These are phyloP conservation scores for Drosophila putrida DNA, from an alignment of 2,888 invertebrate species.

Conservation along the genomic window DNA sequence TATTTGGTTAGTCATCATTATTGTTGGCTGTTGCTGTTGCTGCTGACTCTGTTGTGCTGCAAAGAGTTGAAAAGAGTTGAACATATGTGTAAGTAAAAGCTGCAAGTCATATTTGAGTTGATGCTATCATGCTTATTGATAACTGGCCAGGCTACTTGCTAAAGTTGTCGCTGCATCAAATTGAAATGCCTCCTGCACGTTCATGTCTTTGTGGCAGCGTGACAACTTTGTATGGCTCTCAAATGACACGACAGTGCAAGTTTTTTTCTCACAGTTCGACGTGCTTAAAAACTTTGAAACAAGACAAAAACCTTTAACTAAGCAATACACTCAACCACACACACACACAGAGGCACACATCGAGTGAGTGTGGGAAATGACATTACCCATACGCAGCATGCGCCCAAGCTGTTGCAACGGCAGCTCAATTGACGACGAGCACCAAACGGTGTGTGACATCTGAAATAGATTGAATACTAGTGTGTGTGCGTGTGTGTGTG, in stretches of 20 bases:
- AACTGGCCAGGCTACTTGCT: constrained; percentile 52
- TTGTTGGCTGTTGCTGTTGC: constrained; percentile 26
- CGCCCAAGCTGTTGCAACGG: constrained; percentile 25
- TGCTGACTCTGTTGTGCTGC: constrained; percentile 35
- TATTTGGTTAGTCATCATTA: constrained; percentile 44
- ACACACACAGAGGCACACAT: constrained; percentile 11
- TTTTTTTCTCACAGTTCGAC: constrained; percentile 55
- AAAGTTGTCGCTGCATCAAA: constrained; percentile 51
- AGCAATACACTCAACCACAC: constrained; percentile 31
- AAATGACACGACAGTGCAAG: constrained; percentile 62
- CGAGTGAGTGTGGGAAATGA: constrained; percentile 36
- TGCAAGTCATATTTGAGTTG: constrained; percentile 63
- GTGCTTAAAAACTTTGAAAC: constrained; percentile 68
- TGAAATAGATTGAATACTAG: constrained; percentile 66
- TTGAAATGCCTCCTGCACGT: constrained; percentile 49
- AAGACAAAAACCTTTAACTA: constrained; percentile 69
- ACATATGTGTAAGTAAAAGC: constrained; percentile 43
- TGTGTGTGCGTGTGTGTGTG: constrained; percentile 24
- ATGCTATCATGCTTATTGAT: constrained; percentile 64
- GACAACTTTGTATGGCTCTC: constrained; percentile 67
- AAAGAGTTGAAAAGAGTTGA: constrained; percentile 43
- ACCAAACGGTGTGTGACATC: constrained; percentile 52
- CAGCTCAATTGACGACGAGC: constrained; percentile 43
- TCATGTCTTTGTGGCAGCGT: constrained; percentile 34
- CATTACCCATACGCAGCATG: constrained; percentile 66